Evolutionary conservation across 2,797 vertebrate species (phyloP).

Genomic region (Otolemur crassicaudatus): DNA sequence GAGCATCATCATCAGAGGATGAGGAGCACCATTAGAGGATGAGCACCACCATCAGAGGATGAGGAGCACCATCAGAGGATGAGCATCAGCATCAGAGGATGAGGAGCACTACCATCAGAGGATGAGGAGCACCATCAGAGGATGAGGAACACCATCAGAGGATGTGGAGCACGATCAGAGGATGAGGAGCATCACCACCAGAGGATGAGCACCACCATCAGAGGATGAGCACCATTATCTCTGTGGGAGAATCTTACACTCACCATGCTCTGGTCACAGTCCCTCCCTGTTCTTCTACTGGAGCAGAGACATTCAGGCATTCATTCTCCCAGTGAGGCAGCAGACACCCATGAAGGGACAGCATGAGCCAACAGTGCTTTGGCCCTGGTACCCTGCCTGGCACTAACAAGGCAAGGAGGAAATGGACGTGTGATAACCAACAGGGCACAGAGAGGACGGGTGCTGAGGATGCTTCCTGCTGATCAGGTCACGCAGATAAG

Average conservation of each 20-base stretch:
- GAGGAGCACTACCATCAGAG: too few species aligned
- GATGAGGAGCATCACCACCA: too few species aligned
- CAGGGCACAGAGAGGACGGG: fast-evolving
- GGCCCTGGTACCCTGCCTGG: background rate
- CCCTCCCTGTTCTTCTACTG: fast-evolving
- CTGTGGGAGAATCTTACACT: fast-evolving
- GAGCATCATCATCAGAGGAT: too few species aligned
- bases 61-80: too few species aligned
- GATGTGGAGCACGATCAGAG: too few species aligned
- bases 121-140: too few species aligned
- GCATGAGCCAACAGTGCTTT: fast-evolving
- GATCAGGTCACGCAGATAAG: fast-evolving
- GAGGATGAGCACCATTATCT: background rate
- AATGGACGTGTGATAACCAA: fast-evolving
- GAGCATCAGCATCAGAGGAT: too few species aligned
- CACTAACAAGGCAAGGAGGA: fast-evolving
- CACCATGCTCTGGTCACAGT: fast-evolving
- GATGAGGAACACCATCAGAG: too few species aligned
- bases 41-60: too few species aligned
- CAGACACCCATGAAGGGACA: background rate
- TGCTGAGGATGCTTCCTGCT: fast-evolving
- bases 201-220: too few species aligned
- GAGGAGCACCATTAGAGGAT: too few species aligned
- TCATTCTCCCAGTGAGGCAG: fast-evolving
- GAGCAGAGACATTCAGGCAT: background rate